Evolutionary conservation across 2,888 invertebrate species (phyloP).

Genomic region (Andricus quercusramuli): DNA sequence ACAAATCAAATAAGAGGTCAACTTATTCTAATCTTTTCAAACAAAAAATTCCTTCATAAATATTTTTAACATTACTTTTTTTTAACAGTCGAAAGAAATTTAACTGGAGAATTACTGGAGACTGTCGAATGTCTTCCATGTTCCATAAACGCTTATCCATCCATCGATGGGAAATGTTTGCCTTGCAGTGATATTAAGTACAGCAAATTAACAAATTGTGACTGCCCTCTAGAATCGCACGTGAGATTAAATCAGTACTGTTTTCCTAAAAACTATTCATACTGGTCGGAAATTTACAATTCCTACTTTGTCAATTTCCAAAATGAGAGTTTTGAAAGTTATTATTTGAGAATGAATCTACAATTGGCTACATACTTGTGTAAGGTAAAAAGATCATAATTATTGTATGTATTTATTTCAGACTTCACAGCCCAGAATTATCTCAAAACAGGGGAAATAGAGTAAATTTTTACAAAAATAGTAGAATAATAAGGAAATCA

Average conservation of each 20-base stretch:
- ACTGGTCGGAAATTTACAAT: constrained; percentile 71
- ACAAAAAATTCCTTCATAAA: background rate
- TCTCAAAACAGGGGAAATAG: too few relatives aligned
- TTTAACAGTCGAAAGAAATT: constrained; percentile 73
- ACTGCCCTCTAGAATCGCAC: constrained; percentile 72
- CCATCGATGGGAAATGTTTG: constrained; percentile 74
- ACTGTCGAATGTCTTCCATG: constrained; percentile 77
- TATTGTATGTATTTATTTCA: too few relatives aligned
- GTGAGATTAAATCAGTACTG: constrained; percentile 73
- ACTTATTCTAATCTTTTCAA: too few relatives aligned
- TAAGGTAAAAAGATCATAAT: constrained; percentile 69
- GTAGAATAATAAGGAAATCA: too few relatives aligned
- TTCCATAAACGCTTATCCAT: constrained; percentile 75
- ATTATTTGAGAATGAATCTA: constrained; percentile 76
- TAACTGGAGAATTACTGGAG: constrained; percentile 73
- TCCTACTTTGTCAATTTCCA: constrained; percentile 74
- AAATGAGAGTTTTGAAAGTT: constrained; percentile 71
- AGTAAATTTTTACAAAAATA: too few relatives aligned
- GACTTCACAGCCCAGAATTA: too few relatives aligned
- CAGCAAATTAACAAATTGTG: constrained; percentile 67
- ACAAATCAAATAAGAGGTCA: constrained; percentile 72
- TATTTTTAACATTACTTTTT: background rate
- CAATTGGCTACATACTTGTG: constrained; percentile 77
- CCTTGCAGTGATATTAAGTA: constrained; percentile 69
- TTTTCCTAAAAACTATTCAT: constrained; percentile 66